Evolutionary conservation across 2,113 vertebrate genomes (phyloP).

Genomic region (Salvator merianae): DNA sequence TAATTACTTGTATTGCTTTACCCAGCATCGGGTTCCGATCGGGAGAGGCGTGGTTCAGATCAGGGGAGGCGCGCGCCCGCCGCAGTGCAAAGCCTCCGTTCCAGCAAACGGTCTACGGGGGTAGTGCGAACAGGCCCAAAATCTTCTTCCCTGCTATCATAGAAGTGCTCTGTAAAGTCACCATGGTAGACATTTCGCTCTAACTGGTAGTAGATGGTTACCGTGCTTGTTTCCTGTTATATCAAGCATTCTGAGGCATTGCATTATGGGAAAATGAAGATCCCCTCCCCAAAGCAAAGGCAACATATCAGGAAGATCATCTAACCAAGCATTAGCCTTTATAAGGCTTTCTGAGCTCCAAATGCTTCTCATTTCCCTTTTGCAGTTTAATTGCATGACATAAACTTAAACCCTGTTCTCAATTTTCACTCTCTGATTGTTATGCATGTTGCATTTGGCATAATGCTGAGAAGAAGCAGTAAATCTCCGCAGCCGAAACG

Average conservation of each 20-base stretch:
- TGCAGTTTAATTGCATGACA: not conserved
- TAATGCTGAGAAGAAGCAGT: constrained; percentile 19
- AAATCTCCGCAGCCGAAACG: constrained; percentile 48
- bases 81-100: too few species aligned
- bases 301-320: not conserved
- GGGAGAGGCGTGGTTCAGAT: too few species aligned
- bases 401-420: constrained; percentile 26
- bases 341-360: constrained; percentile 33
- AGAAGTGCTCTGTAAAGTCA: not conserved
- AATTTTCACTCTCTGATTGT: constrained; percentile 19
- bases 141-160: too few species aligned
- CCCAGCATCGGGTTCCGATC: too few species aligned
- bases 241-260: not conserved
- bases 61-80: too few species aligned
- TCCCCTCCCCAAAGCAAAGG: not conserved
- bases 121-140: too few species aligned
- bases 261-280: not conserved
- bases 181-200: not conserved
- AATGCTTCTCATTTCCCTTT: constrained; percentile 30
- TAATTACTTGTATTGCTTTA: too few species aligned
- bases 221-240: not conserved
- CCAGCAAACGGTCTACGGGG: too few species aligned
- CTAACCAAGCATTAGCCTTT: not conserved
- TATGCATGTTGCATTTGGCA: not conserved
- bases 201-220: too few species aligned